phyloP scores from a whole-genome alignment of 2,888 invertebrate genomes.

The Brenthis hecate region DNA sequence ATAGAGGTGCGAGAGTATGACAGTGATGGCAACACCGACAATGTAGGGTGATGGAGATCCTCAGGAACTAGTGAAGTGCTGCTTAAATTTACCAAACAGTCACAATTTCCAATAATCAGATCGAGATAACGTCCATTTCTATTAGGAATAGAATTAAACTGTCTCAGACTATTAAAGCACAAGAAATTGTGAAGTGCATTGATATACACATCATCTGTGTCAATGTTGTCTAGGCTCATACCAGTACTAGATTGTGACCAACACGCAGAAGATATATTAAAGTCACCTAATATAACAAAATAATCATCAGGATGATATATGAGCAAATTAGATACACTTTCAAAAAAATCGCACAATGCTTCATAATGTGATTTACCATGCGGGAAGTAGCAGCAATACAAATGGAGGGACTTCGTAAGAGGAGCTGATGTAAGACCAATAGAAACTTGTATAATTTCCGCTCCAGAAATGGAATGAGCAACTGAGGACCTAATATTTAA shows the following conservation, averaged over 20 bases:
- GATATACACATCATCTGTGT: not conserved
- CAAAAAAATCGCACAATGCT: conserved; percentile 1
- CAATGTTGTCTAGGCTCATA: not conserved
- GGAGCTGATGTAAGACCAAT: not conserved
- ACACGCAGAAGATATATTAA: not conserved
- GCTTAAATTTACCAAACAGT: not conserved
- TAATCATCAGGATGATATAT: conserved; percentile 1
- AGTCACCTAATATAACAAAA: conserved; percentile 8
- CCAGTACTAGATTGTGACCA: not conserved
- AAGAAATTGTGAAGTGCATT: not conserved
- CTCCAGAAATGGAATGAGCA: not conserved
- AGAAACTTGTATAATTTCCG: too few relatives aligned
- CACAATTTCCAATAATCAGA: conserved; percentile 1
- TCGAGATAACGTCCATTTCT: not conserved
- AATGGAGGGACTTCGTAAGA: not conserved
- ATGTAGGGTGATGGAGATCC: conserved; percentile 8
- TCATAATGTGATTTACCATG: not conserved
- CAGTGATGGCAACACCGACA: not conserved
- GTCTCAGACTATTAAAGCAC: not conserved
- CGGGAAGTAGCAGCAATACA: conserved; percentile 18
- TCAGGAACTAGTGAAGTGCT: not conserved
- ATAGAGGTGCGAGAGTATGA: not conserved
- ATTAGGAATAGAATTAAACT: conserved; percentile 4
- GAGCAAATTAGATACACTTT: not conserved
- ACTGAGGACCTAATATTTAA: not conserved